Base-by-base conservation (phyloP, 2,888 invertebrate species). In the Prionchulus punctatus region DNA sequence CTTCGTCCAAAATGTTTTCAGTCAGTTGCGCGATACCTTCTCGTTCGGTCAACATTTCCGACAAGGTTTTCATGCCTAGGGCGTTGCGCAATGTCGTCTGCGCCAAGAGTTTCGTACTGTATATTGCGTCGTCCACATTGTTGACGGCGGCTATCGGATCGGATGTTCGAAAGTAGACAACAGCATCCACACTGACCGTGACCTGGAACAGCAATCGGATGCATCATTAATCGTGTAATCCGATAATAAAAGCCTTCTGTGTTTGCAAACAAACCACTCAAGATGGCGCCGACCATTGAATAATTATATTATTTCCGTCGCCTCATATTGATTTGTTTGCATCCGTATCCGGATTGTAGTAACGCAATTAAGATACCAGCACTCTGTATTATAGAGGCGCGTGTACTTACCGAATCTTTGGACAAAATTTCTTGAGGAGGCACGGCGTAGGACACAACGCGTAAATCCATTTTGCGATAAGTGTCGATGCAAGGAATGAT, bases 41-140 rank as follows among this genome's bases (percentile, higher is more conserved):
- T 60, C 96, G 80, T 72, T 96, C 94, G 71, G 90, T 88, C 55
- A 98, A 80, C 67, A 98, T 92, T 77, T 96, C 96, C 67, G 92
- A 89, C 63, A 98, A 79, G 51, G 91, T 90, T 65, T 91, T 80
- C 59, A 94, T 96, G 60, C 96, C 94, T 81, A 96, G 85, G 61
- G 91, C 92, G 73, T 96, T 96, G 60, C 75, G 62, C 30, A 75
- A 64, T 21, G 75, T 76, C 1, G 75, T 75, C 63, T 75, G 75
- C 12, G 75, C 75, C 18, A 75, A 63, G 12, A 75, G 67, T 55
- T 91, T 79, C 51, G 94, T 94, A 58, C 90, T 89, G 73, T 92
- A 90, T 72, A 92, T 90, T 3, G 91, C 73, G 59, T 75, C 72
- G 61, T 74, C 73, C 4, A 75, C 74, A 63, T 76, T 76, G 43